Base-by-base conservation (phyloP, 2,888 invertebrate species). In the Heliconius hortense region DNA sequence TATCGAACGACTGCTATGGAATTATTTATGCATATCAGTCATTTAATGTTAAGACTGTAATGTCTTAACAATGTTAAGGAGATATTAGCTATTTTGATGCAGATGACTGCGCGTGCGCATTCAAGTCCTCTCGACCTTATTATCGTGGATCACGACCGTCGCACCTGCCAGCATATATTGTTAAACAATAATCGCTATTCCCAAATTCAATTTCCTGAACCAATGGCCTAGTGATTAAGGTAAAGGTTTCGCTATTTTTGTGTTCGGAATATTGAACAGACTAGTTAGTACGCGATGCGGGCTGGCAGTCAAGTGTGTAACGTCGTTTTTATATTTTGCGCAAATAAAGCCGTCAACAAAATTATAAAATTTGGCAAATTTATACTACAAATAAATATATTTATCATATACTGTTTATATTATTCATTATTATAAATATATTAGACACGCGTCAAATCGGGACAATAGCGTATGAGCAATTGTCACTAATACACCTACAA, bases 121-220 rank as follows among this genome's bases (percentile, higher is more conserved):
- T 79, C 84, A 79, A 79, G 71, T 75, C 78, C 78, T 78, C 79
- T 76, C 81, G 84, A 81, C 85, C 85, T 84, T 82, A 81, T 72
- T 73, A 78, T 72, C n/a, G 64, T 76, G 76, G 75, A 79, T 79
- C 79, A 78, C 79, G 76, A 80, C 74, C 79, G 77, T 77, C 75
- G 79, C 74, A 76, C 77, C 72, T 78, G 79, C 62, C 77, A 78
- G 71, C 75, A 81, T 81, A 77, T 80, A 82, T 82, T 81, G 80
- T 77, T 79, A 81, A 79, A 76, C 60, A 74, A 75, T 63, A 76
- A 69, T 73, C 28, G 35, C 76, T 75, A 81, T 81, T 86, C 83
- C 84, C 84, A 84, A 87, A 85, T 82, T 80, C 79, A 83, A 82
- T 84, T 87, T 86, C 87, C 86, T 88, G 81, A 82, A 80, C 80